Evolutionary conservation across 1,140 invertebrate genomes (phyloP).

Genomic region (Macrobrachium rosenbergii): DNA sequence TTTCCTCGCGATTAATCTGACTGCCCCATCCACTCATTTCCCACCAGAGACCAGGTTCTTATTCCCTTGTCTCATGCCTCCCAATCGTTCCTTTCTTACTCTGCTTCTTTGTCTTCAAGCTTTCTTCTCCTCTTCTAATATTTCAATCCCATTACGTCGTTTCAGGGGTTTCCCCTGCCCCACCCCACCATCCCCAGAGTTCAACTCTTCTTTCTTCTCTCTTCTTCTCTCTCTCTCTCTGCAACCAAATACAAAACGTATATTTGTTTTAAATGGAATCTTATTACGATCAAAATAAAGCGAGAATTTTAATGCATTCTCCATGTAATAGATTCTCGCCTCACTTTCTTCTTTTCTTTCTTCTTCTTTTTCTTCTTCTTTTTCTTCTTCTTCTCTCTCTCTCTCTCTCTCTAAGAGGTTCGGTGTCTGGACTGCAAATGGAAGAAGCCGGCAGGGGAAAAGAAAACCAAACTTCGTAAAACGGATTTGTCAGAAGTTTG

Average conservation of each 20-base stretch:
- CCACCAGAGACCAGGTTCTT: no score
- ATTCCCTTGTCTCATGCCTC: background rate
- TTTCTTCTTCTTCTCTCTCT: conserved; percentile 23
- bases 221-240: background rate
- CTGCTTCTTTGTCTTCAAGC: background rate
- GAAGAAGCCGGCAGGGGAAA: background rate
- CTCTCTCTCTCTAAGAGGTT: conserved; percentile 1
- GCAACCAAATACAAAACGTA: no score
- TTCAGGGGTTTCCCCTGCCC: background rate
- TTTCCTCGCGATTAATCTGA: no score
- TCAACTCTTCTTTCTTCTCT: background rate
- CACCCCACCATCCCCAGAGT: no score
- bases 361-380: no score
- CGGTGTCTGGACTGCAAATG: background rate
- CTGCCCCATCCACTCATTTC: no score
- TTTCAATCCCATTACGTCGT: background rate
- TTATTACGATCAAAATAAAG: background rate
- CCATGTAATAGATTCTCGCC: no score
- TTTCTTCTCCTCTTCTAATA: background rate
- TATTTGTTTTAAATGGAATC: no score
- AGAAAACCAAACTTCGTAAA: background rate
- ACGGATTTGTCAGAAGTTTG: no score
- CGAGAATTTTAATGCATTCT: background rate
- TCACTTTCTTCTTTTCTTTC: background rate
- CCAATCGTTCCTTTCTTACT: background rate